phyloP scores from a whole-genome alignment of 2,888 invertebrate genomes.

The Malthinus seriepunctatus region DNA sequence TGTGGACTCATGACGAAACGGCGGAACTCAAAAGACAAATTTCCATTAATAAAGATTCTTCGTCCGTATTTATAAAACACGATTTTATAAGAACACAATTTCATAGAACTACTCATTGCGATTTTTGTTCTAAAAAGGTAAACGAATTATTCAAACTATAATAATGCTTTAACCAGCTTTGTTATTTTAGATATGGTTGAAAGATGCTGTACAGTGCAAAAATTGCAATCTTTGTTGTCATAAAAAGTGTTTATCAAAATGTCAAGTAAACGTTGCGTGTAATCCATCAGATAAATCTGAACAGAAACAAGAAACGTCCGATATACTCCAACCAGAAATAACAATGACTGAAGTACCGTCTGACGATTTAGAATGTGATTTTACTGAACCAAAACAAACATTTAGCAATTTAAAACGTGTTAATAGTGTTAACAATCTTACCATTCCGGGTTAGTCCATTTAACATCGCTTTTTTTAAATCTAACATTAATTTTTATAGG shows the following conservation, averaged over 20 bases:
- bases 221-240: constrained; percentile 91
- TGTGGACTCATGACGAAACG: constrained; percentile 62
- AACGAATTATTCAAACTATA: too few relatives aligned
- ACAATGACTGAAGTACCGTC: constrained; percentile 54
- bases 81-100: constrained; percentile 89
- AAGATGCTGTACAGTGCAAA: constrained; percentile 91
- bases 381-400: constrained; percentile 37
- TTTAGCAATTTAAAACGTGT: constrained; percentile 65
- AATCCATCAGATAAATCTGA: constrained; percentile 34
- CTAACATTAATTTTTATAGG: constrained; percentile 42
- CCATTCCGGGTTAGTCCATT: constrained; percentile 61
- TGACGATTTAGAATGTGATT: constrained; percentile 44
- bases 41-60: constrained; percentile 20
- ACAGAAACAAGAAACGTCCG: constrained; percentile 38
- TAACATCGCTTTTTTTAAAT: background rate
- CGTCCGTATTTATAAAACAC: constrained; percentile 54
- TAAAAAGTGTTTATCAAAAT: constrained; percentile 92
- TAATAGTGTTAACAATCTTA: constrained; percentile 71
- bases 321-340: constrained; percentile 53
- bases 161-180: constrained; percentile 4
- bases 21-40: constrained; percentile 28
- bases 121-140: constrained; percentile 92
- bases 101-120: constrained; percentile 86
- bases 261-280: constrained; percentile 62
- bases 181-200: constrained; percentile 83